Evolutionary conservation across 2,797 vertebrate species (phyloP).

Genomic region (Acanthurus lineatus): DNA sequence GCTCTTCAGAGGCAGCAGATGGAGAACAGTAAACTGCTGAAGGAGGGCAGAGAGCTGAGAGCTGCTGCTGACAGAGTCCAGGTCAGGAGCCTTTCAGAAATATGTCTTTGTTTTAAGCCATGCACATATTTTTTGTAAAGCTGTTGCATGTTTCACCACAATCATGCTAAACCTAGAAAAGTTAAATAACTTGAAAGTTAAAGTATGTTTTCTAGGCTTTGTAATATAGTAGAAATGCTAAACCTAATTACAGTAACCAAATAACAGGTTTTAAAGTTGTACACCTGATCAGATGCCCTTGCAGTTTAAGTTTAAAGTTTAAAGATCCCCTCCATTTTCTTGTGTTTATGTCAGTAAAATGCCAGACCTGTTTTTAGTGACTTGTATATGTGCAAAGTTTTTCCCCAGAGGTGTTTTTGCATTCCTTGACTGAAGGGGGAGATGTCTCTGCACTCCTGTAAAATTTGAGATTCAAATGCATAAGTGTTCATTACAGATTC

Average conservation of each 20-base stretch:
- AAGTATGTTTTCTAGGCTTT: not conserved
- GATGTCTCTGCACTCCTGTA: too few relatives aligned
- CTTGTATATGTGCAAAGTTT: too few relatives aligned
- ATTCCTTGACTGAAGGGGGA: too few relatives aligned
- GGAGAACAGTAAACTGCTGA: constrained; percentile 13
- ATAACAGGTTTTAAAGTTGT: not conserved
- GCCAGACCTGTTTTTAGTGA: too few relatives aligned
- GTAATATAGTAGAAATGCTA: not conserved
- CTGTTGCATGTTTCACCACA: not conserved
- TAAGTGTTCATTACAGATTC: too few relatives aligned
- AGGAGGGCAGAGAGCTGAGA: constrained; percentile 15
- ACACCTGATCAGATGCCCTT: not conserved
- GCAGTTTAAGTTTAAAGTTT: too few relatives aligned
- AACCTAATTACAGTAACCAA: not conserved
- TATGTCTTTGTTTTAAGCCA: not conserved
- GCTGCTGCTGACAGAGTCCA: constrained; percentile 20
- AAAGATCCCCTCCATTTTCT: too few relatives aligned
- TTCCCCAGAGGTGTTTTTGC: too few relatives aligned
- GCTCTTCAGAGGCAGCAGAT: constrained; percentile 15
- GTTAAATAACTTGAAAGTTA: not conserved
- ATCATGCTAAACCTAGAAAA: not conserved
- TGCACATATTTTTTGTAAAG: not conserved
- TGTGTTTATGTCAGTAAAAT: too few relatives aligned
- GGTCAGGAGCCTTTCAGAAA: constrained; percentile 7
- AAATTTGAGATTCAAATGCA: too few relatives aligned